Percentiles rank a stretch among this genome's conserved stretches.
Conservation (phyloP, 1,140 invertebrate genomes). For the Monomorium pharaonis region DNA sequence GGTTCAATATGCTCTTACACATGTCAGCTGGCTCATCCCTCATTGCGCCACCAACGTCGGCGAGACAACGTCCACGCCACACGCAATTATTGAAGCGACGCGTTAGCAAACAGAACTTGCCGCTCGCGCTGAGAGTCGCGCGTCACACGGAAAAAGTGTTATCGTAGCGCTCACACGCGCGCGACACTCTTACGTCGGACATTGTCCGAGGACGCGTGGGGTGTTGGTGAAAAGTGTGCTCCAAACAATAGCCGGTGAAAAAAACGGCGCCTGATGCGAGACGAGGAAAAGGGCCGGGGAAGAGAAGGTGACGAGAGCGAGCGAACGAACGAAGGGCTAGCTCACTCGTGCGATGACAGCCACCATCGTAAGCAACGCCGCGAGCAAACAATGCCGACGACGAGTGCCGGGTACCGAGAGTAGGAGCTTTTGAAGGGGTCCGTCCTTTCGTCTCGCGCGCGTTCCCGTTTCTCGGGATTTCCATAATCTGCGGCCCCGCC, state of each 20-base stretch:
- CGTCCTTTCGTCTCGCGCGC: conserved; percentile 53
- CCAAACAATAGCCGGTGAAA: conserved; percentile 63
- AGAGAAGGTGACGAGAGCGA: conserved; percentile 50
- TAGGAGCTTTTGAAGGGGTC: conserved; percentile 62
- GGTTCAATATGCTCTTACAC: conserved; percentile 15
- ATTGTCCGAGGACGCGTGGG: conserved; percentile 45
- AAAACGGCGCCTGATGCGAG: conserved; percentile 45
- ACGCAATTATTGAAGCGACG: conserved; percentile 48
- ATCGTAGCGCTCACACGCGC: conserved; percentile 37
- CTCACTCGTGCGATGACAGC: conserved; percentile 61
- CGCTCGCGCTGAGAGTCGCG: conserved; percentile 24
- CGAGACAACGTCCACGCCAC: conserved; percentile 20
- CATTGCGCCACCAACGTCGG: conserved; percentile 11
- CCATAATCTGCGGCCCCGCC: conserved; percentile 66
- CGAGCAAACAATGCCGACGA: conserved; percentile 62
- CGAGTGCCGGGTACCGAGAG: conserved; percentile 30
- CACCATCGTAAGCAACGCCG: conserved; percentile 56
- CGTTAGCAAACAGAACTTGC: conserved; percentile 47
- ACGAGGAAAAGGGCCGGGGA: background rate
- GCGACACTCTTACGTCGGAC: conserved; percentile 52
- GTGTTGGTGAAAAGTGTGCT: conserved; percentile 58
- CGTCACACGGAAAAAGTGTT: conserved; percentile 36
- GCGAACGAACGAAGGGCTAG: conserved; percentile 13
- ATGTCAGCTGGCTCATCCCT: background rate
- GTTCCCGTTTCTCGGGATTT: conserved; percentile 68